Conservation (phyloP, 2,797 vertebrate species). For the Melanotaenia nigrans region DNA sequence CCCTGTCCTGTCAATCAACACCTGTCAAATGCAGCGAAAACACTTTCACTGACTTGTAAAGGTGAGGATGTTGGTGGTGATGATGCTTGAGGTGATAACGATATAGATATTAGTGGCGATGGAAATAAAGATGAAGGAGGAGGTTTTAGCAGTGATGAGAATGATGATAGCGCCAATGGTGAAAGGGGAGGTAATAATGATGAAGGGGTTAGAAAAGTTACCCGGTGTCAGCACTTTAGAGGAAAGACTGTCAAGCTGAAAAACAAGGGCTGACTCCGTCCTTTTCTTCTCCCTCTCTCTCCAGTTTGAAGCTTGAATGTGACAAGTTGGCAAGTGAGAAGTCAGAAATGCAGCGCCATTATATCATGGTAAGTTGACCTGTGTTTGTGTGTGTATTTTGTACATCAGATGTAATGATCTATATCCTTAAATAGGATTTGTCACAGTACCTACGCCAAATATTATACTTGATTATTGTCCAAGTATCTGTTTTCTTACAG, state of each 20-base stretch:
- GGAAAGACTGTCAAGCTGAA: constrained; percentile 42
- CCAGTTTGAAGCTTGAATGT: constrained; percentile 95
- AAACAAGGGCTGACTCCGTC: constrained; percentile 55
- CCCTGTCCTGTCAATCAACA: constrained; percentile 33
- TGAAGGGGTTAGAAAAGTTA: constrained; percentile 53
- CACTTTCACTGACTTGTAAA: constrained; percentile 5
- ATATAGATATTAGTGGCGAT: constrained; percentile 37
- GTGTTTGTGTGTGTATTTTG: neutral
- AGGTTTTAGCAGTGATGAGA: constrained; percentile 49
- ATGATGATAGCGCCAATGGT: constrained; percentile 46
- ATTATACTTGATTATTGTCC: neutral
- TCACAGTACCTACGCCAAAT: neutral
- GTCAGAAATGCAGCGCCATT: constrained; percentile 99
- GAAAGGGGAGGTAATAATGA: constrained; percentile 64
- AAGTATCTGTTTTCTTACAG: too few species aligned
- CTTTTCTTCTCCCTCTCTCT: constrained; percentile 43
- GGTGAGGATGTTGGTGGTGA: constrained; percentile 24
- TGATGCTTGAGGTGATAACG: constrained; percentile 13
- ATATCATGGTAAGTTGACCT: constrained; percentile 90
- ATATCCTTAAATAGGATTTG: neutral
- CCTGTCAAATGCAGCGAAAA: constrained; percentile 18
- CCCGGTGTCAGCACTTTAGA: constrained; percentile 63
- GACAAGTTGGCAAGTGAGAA: constrained; percentile 98
- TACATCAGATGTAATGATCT: neutral
- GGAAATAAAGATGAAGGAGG: constrained; percentile 27